These are phyloP conservation scores for Vireo altiloquus DNA, from an alignment of 2,113 vertebrate genomes.

Conservation along the genomic window DNA sequence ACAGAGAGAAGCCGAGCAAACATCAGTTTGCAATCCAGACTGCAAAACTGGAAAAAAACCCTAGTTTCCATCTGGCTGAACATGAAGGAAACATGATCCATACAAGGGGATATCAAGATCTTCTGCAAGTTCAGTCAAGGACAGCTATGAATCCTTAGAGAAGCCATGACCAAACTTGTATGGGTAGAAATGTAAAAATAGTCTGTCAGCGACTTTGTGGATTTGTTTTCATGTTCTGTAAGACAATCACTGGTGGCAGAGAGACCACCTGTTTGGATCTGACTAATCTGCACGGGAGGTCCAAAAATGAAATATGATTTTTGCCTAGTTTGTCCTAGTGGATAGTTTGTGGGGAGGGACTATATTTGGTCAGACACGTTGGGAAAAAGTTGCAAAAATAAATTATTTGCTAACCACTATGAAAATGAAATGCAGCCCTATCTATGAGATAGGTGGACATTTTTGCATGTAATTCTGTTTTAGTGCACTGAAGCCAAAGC, in stretches of 20 bases:
- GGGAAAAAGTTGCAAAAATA: neutral
- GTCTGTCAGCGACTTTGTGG: neutral
- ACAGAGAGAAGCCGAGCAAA: neutral
- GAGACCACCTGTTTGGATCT: neutral
- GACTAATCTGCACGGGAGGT: neutral
- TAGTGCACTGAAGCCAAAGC: neutral
- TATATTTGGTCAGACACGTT: neutral
- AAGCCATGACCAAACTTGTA: neutral
- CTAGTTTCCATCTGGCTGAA: conserved; percentile 2
- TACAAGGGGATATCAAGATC: neutral
- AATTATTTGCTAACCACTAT: neutral
- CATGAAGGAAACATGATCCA: neutral
- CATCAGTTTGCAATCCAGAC: neutral
- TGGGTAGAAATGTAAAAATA: neutral
- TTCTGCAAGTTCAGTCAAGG: neutral
- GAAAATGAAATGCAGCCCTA: neutral
- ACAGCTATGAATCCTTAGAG: neutral
- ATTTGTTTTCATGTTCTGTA: neutral
- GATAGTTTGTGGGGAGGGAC: neutral
- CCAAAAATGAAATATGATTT: neutral
- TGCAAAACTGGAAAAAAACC: neutral
- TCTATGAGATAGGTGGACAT: neutral
- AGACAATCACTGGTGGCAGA: neutral
- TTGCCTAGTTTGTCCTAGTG: neutral
- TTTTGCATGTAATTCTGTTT: neutral